Percentiles rank a stretch among this genome's conserved stretches.
Conservation (phyloP, 2,797 vertebrate genomes). For the Dermochelys coriacea region DNA sequence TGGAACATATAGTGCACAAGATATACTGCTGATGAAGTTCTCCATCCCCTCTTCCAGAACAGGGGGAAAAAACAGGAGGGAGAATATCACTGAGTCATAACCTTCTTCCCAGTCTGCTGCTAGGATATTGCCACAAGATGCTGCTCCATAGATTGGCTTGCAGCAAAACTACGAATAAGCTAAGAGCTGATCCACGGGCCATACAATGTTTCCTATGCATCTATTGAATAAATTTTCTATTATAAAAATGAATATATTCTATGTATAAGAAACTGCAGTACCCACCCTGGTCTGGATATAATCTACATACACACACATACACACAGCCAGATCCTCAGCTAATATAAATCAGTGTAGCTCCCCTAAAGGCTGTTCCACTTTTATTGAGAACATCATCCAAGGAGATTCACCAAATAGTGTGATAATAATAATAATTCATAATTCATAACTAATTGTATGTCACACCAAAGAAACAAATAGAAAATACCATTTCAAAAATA, state of each 20-base stretch:
- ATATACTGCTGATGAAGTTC: rapidly evolving
- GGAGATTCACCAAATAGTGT: neutral
- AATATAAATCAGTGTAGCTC: neutral
- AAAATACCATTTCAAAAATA: neutral
- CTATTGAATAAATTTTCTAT: neutral
- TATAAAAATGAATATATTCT: neutral
- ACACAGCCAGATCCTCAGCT: neutral
- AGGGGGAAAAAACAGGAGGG: neutral
- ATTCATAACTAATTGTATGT: neutral
- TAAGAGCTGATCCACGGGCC: neutral
- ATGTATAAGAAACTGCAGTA: neutral
- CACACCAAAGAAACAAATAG: neutral
- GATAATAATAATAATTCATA: no score
- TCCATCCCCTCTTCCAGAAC: neutral
- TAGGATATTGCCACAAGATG: neutral
- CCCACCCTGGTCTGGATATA: neutral
- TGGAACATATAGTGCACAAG: neutral
- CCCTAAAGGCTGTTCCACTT: neutral
- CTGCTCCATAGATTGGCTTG: neutral
- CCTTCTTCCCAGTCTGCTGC: neutral
- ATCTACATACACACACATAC: neutral
- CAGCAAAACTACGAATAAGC: neutral
- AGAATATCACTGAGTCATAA: neutral
- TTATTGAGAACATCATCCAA: neutral
- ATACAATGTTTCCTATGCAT: neutral